phyloP scores from a whole-genome alignment of 2,888 invertebrate species.

The Hypercompe scribonia region DNA sequence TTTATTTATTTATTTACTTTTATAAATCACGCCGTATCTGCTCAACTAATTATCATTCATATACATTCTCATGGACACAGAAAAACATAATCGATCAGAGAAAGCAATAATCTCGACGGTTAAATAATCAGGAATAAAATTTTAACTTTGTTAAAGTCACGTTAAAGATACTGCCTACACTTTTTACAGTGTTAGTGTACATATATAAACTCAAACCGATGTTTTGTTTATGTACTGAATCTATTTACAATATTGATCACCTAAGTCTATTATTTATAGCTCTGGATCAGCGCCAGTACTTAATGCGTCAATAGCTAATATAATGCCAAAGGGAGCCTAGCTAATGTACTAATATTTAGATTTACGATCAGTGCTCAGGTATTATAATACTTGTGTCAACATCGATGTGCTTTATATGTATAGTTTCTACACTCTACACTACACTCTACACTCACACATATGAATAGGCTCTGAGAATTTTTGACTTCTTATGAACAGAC shows the following conservation, averaged over 20 bases:
- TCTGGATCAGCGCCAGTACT: constrained; percentile 53
- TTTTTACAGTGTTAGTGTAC: too few species aligned
- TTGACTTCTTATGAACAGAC: too few species aligned
- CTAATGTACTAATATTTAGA: constrained; percentile 41
- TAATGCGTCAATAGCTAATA: constrained; percentile 59
- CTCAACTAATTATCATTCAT: background rate
- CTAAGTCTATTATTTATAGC: constrained; percentile 56
- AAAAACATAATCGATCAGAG: background rate
- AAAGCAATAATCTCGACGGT: background rate
- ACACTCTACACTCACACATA: too few species aligned
- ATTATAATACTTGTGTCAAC: constrained; percentile 30
- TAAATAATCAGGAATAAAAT: too few species aligned
- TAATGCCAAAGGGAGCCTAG: constrained; percentile 39
- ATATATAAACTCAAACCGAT: background rate
- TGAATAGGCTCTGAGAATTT: too few species aligned
- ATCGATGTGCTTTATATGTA: constrained; percentile 14
- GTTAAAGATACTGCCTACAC: background rate
- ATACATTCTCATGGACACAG: background rate
- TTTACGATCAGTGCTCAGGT: constrained; percentile 40
- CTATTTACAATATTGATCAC: constrained; percentile 52
- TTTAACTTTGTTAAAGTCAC: too few species aligned
- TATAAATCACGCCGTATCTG: background rate
- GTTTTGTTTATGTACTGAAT: background rate
- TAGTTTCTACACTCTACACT: background rate
- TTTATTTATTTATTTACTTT: too few species aligned